Base-by-base conservation (phyloP, 1,140 invertebrate species). In the Berghia stephanieae region DNA sequence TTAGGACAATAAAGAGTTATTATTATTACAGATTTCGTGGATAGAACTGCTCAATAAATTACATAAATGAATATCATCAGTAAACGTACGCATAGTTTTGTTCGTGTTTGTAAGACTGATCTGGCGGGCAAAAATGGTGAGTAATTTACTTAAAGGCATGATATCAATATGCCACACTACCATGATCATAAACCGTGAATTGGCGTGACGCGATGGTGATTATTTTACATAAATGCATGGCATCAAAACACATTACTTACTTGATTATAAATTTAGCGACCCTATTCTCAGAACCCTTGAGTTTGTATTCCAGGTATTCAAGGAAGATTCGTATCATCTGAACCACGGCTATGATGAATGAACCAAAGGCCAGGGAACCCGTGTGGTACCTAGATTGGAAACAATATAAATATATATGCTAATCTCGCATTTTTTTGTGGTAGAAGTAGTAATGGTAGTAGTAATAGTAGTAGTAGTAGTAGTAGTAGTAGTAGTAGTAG, bases 321-420 rank as follows among this genome's bases (percentile, higher is more conserved):
- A 99, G 87, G 24, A 95, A 89, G 0, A 95, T 91, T 66, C 96
- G 91, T 66, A 99, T 95, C 38, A 98, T 91, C 49, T 95, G 93
- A 40, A 97, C 94, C 60, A 97, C 95, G 34, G 96, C 94, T 81
- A 99, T 94, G 57, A 99, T 94, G 0, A 99, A 89, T 0, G 96
- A 94, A 0, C 97, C 97, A 86, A 98, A 96, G 0, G 97, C 97
- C n/a, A 99, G 86, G 0, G 97, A 97, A 8, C 97, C 97, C 63
- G 97, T 85, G 88, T 99, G 96, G 87, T 96, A 97, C 67, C 95
- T 95, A 80, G 42, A 83, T n/a, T n/a, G n/a, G 82, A 6, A 74
- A 24, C 18, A 49, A 42, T 34, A 75, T 60, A 73, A 27, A 31
- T 3, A 55, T 27, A 24, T 4, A 3, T 24, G 5, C n/a, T 13